Conservation (phyloP, 2,888 invertebrate genomes). For the Phaedon cochleariae region DNA sequence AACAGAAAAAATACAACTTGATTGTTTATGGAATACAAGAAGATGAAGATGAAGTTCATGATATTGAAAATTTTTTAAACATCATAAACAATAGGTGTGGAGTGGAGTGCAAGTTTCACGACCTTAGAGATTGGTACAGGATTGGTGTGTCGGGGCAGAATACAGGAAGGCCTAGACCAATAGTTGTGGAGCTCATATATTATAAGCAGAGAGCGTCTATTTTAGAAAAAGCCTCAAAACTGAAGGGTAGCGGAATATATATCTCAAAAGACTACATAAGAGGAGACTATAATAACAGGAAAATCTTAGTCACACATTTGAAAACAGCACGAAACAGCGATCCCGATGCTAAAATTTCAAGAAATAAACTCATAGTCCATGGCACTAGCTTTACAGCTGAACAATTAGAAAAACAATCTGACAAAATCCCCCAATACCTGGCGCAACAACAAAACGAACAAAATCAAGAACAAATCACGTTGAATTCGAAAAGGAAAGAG, state of each 20-base stretch:
- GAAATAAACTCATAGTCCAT: not conserved
- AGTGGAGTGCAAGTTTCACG: slow-evolving; percentile 6
- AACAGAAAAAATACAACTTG: slow-evolving; percentile 4
- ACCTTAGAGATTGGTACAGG: slow-evolving; percentile 4
- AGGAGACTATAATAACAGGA: slow-evolving; percentile 1
- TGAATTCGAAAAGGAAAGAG: not conserved
- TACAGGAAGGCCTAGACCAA: slow-evolving; percentile 3
- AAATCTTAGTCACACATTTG: not conserved
- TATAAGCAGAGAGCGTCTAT: slow-evolving; percentile 4
- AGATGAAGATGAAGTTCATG: slow-evolving; percentile 5
- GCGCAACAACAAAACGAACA: not conserved
- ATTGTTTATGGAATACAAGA: slow-evolving; percentile 9
- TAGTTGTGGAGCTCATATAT: slow-evolving; percentile 8
- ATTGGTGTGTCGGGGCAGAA: not conserved
- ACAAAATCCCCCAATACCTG: not conserved
- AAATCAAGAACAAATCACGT: not conserved
- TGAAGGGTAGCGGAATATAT: not conserved
- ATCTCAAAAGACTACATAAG: not conserved
- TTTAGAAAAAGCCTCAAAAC: slow-evolving; percentile 1
- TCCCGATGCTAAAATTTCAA: not conserved
- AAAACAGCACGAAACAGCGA: not conserved
- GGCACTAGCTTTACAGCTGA: not conserved
- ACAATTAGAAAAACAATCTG: not conserved
- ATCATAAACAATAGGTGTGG: not conserved
- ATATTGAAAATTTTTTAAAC: not conserved